Base-by-base conservation (phyloP, 2,797 vertebrate genomes). In the Meda fulgida region DNA sequence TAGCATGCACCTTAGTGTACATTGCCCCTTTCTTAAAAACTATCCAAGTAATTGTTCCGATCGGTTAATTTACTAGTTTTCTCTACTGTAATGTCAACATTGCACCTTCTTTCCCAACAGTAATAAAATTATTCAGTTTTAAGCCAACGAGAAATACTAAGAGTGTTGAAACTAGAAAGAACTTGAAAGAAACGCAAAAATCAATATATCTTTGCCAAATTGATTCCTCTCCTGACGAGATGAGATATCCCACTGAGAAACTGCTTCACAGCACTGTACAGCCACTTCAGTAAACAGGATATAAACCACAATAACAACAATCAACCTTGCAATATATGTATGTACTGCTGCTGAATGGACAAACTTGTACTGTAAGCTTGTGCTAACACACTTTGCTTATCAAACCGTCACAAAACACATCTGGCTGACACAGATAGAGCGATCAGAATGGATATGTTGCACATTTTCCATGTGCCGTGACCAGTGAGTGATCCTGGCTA, bases 361-460 rank as follows among this genome's bases (percentile, higher is more conserved):
- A 70, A 31, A 78, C 48, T 14, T 78, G 4, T 67, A 40, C 60
- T 38, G 46, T 60, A 78, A 78, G 66, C 75, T 29, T 85, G 69
- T 38, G 36, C 31, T 58, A 87, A 87, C 84, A 71, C 31, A 85
- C 84, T 87, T 85, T 69, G 38, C 81, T 81, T 75, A 76, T 84
- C 79, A 76, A 29, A 75, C 55, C 80, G 72, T 60, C 48, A 84
- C 60, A 80, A 86, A 84, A 67, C 81, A 67, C 78, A 89, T 60
- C 67, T 86, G 69, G 75, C 87, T 86, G 83, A 89, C 79, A 85
- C 79, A 89, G 63, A 81, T 70, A 53, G 75, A 85, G 72, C 46
- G 78, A 85, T 85, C 70, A 86, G 85, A 86, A 78, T 79, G 78
- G 67, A 87, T 78, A 77, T 75, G 65, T 36, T 16, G 70, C 77